phyloP scores from a whole-genome alignment of 2,797 vertebrate species.

The Ambastaia sidthimunki region DNA sequence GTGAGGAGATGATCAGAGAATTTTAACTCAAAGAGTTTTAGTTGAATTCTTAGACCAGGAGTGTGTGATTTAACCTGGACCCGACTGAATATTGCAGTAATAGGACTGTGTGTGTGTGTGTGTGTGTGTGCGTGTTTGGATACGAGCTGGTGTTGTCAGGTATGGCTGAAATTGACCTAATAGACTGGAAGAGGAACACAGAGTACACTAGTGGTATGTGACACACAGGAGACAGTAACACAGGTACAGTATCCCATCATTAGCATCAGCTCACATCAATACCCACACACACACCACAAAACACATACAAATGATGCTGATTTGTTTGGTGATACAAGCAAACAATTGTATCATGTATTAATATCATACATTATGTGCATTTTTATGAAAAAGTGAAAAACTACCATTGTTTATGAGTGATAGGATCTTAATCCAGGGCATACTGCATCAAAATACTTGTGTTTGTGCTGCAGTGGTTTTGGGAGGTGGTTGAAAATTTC shows the following conservation, averaged over 20 bases:
- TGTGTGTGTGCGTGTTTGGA: no score
- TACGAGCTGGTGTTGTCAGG: slow-evolving; percentile 96
- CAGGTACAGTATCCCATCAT: slow-evolving; percentile 76
- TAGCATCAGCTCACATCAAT: background rate
- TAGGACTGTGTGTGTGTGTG: slow-evolving; percentile 22
- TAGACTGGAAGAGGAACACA: slow-evolving; percentile 95
- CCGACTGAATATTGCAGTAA: background rate
- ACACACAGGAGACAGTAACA: slow-evolving; percentile 89
- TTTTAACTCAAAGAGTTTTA: no score
- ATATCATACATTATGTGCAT: background rate
- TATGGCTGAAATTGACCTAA: slow-evolving; percentile 98
- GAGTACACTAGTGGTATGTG: slow-evolving; percentile 97
- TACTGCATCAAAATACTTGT: no score
- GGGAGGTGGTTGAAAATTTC: slow-evolving; percentile 91
- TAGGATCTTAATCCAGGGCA: background rate
- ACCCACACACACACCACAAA: slow-evolving; percentile 13
- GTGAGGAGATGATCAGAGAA: no score
- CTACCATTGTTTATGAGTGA: background rate
- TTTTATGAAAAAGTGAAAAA: background rate
- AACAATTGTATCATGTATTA: no score
- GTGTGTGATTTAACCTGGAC: no score
- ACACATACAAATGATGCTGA: no score
- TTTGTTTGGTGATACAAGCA: no score
- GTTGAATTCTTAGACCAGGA: no score
- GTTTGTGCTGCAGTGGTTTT: slow-evolving; percentile 91